Evolutionary conservation across 2,888 invertebrate genomes (phyloP).

Genomic region (Oscheius sp.): DNA sequence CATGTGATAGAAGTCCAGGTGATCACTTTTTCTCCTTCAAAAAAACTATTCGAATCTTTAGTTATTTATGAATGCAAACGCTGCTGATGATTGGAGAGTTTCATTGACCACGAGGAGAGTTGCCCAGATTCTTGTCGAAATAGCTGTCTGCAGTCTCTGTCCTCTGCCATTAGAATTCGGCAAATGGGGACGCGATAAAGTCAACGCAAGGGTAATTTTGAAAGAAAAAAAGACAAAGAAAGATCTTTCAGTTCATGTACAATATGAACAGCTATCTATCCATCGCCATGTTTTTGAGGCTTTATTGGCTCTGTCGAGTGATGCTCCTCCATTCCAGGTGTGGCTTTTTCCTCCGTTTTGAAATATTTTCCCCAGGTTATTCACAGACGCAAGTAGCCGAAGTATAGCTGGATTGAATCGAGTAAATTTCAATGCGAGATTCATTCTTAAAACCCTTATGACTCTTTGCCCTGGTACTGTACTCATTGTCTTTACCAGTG

Average conservation of each 20-base stretch:
- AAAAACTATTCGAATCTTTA: conserved; percentile 74
- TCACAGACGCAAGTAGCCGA: conserved; percentile 55
- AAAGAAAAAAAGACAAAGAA: not conserved
- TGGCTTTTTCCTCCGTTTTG: conserved; percentile 63
- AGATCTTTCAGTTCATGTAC: conserved; percentile 37
- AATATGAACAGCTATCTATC: conserved; percentile 96
- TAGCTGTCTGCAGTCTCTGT: conserved; percentile 94
- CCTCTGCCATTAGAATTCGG: conserved; percentile 92
- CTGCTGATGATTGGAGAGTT: conserved; percentile 99
- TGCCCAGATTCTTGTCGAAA: conserved; percentile 78
- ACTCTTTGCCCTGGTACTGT: conserved; percentile 96
- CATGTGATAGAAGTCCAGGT: conserved; percentile 99
- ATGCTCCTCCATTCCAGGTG: conserved; percentile 98
- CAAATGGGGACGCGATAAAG: conserved; percentile 21
- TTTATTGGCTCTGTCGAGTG: conserved; percentile 98
- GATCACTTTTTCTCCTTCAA: not conserved
- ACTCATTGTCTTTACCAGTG: conserved; percentile 97
- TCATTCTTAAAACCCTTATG: conserved; percentile 97
- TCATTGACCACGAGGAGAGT: conserved; percentile 82
- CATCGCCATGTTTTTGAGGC: conserved; percentile 98
- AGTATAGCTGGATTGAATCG: conserved; percentile 61
- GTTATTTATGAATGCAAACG: conserved; percentile 99
- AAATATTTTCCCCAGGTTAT: conserved; percentile 36
- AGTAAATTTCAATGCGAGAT: conserved; percentile 92
- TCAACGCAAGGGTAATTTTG: not conserved